Evolutionary conservation across 2,113 vertebrate genomes (phyloP).

Genomic region (Centropristis striata): DNA sequence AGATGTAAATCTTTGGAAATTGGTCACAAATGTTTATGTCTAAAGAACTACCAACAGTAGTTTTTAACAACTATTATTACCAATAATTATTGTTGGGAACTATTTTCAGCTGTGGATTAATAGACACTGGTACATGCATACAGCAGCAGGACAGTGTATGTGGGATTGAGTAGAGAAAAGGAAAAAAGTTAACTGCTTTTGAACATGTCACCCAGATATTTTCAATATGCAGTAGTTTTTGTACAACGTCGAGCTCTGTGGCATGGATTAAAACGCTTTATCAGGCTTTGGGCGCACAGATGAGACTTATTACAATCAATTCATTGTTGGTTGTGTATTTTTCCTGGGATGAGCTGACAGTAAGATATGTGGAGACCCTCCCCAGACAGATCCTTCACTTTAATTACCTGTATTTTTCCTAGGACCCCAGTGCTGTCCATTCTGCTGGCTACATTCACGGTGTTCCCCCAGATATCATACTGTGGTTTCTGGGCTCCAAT

Average conservation of each 20-base stretch:
- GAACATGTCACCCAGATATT: background rate
- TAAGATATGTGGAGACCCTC: background rate
- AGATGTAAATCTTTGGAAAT: background rate
- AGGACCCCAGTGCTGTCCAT: conserved; percentile 98
- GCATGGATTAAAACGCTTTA: background rate
- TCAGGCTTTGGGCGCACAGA: background rate
- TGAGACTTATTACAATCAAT: background rate
- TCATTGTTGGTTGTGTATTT: background rate
- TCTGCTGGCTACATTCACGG: conserved; percentile 96
- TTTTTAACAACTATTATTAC: background rate
- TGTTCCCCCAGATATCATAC: conserved; percentile 99
- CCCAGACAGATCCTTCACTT: background rate
- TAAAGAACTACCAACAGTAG: no score
- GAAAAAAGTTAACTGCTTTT: background rate
- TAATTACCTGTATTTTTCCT: conserved; percentile 95
- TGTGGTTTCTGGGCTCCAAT: conserved; percentile 99
- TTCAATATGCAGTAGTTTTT: background rate
- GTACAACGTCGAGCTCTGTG: background rate
- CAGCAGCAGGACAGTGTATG: background rate
- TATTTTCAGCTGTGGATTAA: background rate
- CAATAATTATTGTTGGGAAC: background rate
- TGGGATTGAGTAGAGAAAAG: background rate
- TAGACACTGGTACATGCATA: background rate
- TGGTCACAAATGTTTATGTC: background rate
- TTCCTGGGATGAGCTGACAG: background rate